Evolutionary conservation across 2,797 vertebrate species (phyloP).

Genomic region (Thamnophis elegans): DNA sequence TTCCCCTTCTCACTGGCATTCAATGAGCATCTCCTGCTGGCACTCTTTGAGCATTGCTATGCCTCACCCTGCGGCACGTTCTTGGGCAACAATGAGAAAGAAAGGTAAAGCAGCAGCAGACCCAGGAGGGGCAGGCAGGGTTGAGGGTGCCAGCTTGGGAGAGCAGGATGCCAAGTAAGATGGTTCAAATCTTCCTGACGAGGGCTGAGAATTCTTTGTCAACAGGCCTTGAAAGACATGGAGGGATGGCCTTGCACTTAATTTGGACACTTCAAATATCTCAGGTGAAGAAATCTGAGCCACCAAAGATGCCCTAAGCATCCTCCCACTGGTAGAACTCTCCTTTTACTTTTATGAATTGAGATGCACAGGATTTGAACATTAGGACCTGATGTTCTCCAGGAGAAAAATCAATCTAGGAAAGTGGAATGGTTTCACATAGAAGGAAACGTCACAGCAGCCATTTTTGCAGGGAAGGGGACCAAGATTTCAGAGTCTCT

Average conservation of each 20-base stretch:
- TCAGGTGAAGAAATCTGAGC: neutral
- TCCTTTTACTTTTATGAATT: neutral
- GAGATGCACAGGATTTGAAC: neutral
- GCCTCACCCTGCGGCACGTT: conserved; percentile 86
- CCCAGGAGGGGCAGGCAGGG: neutral
- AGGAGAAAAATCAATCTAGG: neutral
- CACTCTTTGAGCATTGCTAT: conserved; percentile 80
- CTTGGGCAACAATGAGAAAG: conserved; percentile 84
- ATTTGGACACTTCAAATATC: neutral
- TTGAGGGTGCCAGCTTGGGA: neutral
- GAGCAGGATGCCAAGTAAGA: neutral
- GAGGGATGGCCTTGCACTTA: neutral
- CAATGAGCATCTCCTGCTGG: conserved; percentile 79
- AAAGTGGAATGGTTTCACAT: neutral
- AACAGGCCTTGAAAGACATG: neutral
- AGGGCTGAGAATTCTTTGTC: neutral
- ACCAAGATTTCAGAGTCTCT: neutral
- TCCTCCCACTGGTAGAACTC: neutral
- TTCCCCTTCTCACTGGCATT: conserved; percentile 86
- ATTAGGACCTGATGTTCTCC: neutral
- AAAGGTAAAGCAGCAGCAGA: conserved; percentile 71
- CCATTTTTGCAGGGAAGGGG: neutral
- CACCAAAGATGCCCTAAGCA: neutral
- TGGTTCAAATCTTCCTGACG: neutral
- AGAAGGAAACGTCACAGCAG: neutral